Conservation (phyloP, 2,797 vertebrate genomes). For the Cercopithecus petaurista region DNA sequence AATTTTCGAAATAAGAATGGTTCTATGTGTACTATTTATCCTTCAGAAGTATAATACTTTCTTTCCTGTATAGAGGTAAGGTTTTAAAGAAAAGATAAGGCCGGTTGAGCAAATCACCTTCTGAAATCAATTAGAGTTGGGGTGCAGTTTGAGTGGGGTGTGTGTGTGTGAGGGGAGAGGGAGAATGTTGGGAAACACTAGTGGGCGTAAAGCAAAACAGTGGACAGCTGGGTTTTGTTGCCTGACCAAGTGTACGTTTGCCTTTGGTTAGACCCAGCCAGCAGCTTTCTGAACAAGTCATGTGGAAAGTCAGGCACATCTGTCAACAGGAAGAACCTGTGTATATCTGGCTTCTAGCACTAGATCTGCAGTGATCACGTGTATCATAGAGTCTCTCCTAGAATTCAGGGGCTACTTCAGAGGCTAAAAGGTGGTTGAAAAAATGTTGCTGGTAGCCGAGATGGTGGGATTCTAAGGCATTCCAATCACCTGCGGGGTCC, state of each 20-base stretch:
- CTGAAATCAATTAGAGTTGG: background rate
- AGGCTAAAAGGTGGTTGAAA: background rate
- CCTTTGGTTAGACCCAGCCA: background rate
- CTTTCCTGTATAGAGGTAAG: background rate
- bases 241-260: background rate
- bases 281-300: constrained; percentile 14
- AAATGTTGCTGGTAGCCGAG: background rate
- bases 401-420: background rate
- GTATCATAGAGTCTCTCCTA: background rate
- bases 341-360: background rate
- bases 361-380: background rate
- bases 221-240: background rate
- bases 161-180: background rate
- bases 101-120: background rate
- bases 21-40: background rate
- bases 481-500: background rate
- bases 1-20: background rate
- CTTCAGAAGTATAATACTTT: background rate
- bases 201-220: background rate
- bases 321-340: background rate
- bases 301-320: background rate
- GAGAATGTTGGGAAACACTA: background rate
- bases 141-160: background rate
- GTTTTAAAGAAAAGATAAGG: background rate
- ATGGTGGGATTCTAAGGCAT: background rate